Conservation (phyloP, 2,113 vertebrate genomes). For the Apaloderma vittatum region DNA sequence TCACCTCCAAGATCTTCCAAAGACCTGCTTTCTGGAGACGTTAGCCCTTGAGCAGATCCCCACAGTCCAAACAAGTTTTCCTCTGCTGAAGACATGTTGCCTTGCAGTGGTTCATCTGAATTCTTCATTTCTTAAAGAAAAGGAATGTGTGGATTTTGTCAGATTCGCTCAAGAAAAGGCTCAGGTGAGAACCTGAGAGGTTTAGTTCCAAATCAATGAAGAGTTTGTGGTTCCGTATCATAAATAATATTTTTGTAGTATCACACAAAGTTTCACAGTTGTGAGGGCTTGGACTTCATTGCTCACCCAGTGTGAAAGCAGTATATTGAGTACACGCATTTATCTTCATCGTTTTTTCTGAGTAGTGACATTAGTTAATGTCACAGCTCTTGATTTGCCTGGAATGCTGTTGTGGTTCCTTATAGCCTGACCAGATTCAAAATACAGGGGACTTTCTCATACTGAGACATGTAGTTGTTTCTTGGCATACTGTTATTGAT, state of each 20-base stretch:
- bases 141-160: accelerated
- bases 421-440: background rate
- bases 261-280: background rate
- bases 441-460: background rate
- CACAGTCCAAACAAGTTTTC: background rate
- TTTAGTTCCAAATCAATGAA: background rate
- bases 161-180: background rate
- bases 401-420: background rate
- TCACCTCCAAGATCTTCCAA: background rate
- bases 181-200: background rate
- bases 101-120: background rate
- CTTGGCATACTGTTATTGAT: constrained; percentile 34
- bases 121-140: background rate
- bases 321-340: background rate
- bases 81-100: background rate
- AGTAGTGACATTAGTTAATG: background rate
- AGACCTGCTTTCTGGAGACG: background rate
- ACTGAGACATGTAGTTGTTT: constrained; percentile 2
- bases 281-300: background rate
- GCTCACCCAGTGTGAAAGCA: background rate
- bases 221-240: background rate
- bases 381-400: background rate
- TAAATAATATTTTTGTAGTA: background rate
- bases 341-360: background rate
- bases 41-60: background rate